Conservation (phyloP, 2,113 vertebrate species). For the Callithrix jacchus region DNA sequence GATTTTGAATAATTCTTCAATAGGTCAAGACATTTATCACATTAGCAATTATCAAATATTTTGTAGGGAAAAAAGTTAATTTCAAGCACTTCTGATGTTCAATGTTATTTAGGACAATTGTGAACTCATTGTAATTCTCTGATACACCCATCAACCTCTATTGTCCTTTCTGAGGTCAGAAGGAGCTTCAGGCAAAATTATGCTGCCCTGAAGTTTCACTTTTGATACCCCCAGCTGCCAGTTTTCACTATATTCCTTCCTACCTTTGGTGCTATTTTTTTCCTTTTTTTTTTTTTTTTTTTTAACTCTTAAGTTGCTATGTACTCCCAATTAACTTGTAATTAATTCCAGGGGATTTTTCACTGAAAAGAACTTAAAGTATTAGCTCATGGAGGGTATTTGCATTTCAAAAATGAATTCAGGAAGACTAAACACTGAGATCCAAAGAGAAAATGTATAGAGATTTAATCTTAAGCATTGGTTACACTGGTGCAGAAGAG, state of each 20-base stretch:
- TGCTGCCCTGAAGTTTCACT: neutral
- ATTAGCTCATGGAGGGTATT: neutral
- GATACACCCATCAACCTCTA: neutral
- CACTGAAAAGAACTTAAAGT: neutral
- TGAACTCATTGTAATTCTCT: constrained; percentile 72
- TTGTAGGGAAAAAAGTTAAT: constrained; percentile 80
- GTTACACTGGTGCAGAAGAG: neutral
- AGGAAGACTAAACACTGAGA: neutral
- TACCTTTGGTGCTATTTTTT: neutral
- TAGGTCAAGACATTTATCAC: constrained; percentile 78
- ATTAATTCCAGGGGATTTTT: constrained; percentile 3
- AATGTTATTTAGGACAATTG: constrained; percentile 56
- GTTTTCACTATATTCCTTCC: neutral
- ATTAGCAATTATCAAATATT: constrained; percentile 83
- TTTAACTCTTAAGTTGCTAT: neutral
- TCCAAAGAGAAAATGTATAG: neutral
- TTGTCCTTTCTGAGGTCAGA: constrained; percentile 45
- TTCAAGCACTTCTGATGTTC: constrained; percentile 77
- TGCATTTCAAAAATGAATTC: constrained; percentile 31
- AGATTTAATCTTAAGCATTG: neutral
- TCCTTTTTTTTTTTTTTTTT: neutral
- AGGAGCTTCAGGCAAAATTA: neutral
- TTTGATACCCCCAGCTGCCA: neutral
- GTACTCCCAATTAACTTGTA: neutral
- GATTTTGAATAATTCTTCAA: constrained; percentile 85